Evolutionary conservation across 2,797 vertebrate genomes (phyloP).

Genomic region (Sphenopsis melanotis): DNA sequence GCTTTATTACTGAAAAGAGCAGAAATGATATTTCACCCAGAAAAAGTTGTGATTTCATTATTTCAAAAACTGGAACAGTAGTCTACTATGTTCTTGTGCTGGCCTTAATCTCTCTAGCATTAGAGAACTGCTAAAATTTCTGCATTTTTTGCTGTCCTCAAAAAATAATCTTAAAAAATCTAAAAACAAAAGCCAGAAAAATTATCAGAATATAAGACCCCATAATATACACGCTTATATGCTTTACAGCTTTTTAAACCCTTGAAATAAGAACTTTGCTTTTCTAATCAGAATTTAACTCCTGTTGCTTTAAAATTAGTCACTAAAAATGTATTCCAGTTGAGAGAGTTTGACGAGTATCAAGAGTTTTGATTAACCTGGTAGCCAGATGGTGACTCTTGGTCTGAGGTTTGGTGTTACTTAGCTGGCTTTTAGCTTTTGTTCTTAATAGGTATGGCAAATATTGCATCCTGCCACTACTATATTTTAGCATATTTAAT

Average conservation of each 20-base stretch:
- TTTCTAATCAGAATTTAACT: neutral
- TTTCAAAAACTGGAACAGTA: neutral
- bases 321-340: neutral
- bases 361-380: constrained; percentile 33
- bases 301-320: neutral
- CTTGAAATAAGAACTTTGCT: neutral
- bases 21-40: neutral
- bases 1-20: neutral
- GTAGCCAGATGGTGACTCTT: constrained; percentile 48
- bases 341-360: neutral
- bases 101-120: neutral
- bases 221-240: neutral
- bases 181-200: neutral
- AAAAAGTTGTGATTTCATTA: neutral
- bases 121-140: neutral
- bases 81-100: neutral
- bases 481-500: constrained; percentile 66
- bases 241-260: neutral
- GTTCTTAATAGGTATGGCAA: constrained; percentile 50
- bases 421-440: constrained; percentile 41
- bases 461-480: constrained; percentile 26
- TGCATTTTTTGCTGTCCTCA: neutral
- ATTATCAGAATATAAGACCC: neutral
- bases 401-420: constrained; percentile 15
- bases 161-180: neutral